A percentile compares a stretch with the other conserved stretches of the same genome.
These are phyloP conservation scores for Pedionomus torquatus DNA, from an alignment of 2,113 vertebrate genomes.

Conservation along the genomic window DNA sequence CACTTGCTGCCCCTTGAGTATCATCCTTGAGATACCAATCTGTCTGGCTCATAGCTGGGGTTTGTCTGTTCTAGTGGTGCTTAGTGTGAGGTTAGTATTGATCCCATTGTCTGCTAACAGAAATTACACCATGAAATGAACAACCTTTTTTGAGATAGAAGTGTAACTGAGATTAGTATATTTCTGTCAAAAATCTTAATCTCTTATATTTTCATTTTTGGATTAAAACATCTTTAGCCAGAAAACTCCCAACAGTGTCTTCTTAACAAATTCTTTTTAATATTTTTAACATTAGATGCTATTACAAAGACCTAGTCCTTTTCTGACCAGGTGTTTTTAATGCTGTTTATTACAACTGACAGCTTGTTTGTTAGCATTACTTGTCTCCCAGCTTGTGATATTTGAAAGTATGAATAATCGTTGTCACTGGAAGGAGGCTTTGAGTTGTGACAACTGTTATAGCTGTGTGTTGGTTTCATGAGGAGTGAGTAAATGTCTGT, in stretches of 20 bases:
- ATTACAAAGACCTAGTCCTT: not conserved
- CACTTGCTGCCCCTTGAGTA: accelerated
- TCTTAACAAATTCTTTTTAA: not conserved
- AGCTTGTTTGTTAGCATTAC: not conserved
- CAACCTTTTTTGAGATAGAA: not conserved
- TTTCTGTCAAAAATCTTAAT: not conserved
- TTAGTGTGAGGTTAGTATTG: not conserved
- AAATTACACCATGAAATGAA: not conserved
- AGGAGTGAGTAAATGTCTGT: not conserved
- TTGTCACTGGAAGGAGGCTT: not conserved
- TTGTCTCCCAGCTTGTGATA: not conserved
- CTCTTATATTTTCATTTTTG: not conserved
- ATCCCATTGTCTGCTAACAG: not conserved
- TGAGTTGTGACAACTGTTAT: constrained; percentile 33
- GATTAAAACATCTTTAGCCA: not conserved
- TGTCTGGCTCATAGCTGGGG: not conserved
- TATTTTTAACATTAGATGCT: not conserved
- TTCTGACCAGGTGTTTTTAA: not conserved
- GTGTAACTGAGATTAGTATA: not conserved
- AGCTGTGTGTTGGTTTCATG: constrained; percentile 3
- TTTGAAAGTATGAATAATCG: constrained; percentile 18
- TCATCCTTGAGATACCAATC: not conserved
- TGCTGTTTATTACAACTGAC: not conserved
- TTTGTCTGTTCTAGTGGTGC: not conserved
- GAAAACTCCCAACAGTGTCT: not conserved